Percentiles rank a stretch among this genome's conserved stretches.
Conservation (phyloP, 2,888 invertebrate genomes). For the Drosophila koepferae region DNA sequence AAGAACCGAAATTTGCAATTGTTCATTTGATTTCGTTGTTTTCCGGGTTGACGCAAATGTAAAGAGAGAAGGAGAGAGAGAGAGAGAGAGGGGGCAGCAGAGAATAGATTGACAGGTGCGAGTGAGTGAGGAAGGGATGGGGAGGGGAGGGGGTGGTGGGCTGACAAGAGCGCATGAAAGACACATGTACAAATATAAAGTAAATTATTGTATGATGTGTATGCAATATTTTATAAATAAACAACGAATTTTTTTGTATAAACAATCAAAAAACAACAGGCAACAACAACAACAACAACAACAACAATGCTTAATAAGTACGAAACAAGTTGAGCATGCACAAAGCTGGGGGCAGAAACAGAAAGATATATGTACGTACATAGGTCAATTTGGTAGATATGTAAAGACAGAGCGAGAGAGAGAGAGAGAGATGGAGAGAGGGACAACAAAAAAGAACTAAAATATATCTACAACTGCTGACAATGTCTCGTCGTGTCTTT, state of each 20-base stretch:
- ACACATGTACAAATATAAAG: slow-evolving; percentile 54
- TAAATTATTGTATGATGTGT: slow-evolving; percentile 69
- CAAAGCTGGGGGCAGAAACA: slow-evolving; percentile 17
- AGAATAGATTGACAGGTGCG: slow-evolving; percentile 4
- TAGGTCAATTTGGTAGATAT: slow-evolving; percentile 38
- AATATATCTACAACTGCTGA: slow-evolving; percentile 55
- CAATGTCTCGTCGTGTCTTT: slow-evolving; percentile 63
- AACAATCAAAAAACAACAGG: slow-evolving; percentile 52
- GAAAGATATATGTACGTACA: slow-evolving; percentile 4
- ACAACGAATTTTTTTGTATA: slow-evolving; percentile 56
- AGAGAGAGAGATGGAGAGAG: background rate
- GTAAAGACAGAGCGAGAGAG: slow-evolving; percentile 14
- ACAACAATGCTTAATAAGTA: slow-evolving; percentile 29
- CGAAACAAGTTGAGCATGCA: slow-evolving; percentile 53
- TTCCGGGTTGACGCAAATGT: slow-evolving; percentile 54
- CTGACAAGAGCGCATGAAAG: slow-evolving; percentile 3
- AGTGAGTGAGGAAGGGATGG: background rate
- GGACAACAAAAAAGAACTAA: background rate
- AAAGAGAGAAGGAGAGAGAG: background rate
- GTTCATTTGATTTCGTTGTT: slow-evolving; percentile 56
- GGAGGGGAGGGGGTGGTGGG: background rate
- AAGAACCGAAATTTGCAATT: slow-evolving; percentile 54
- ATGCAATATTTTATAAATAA: slow-evolving; percentile 72
- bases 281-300: slow-evolving; percentile 9
- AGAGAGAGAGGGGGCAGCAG: background rate